These are phyloP conservation scores for Pyrocephalus nanus DNA, from an alignment of 2,797 vertebrate species.

Conservation along the genomic window DNA sequence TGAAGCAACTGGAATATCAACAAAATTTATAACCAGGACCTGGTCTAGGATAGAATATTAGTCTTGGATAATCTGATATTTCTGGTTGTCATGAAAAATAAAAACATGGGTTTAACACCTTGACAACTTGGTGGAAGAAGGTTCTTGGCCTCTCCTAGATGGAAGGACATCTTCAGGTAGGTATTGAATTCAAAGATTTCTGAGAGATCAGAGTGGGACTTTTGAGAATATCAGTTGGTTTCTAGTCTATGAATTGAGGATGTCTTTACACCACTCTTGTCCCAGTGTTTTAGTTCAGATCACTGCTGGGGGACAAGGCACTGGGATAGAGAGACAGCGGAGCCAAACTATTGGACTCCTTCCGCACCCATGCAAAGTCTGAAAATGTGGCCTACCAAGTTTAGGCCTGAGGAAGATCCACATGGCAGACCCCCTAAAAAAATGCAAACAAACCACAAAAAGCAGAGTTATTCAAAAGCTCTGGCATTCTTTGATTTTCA, in stretches of 20 bases:
- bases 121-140: neutral
- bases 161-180: neutral
- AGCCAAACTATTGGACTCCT: neutral
- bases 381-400: neutral
- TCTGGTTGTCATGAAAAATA: neutral
- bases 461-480: neutral
- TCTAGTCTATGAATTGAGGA: neutral
- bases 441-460: neutral
- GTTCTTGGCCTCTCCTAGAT: neutral
- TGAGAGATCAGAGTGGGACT: neutral
- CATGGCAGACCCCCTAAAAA: neutral
- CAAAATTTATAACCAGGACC: accelerated
- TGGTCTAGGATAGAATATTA: neutral
- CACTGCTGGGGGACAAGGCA: neutral
- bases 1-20: neutral
- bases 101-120: neutral
- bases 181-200: neutral
- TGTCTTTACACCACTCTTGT: neutral
- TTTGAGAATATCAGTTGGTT: neutral
- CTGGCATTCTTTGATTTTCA: neutral
- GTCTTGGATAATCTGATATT: neutral
- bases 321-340: neutral
- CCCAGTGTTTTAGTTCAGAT: neutral
- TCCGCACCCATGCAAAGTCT: neutral
- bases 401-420: neutral